These are phyloP conservation scores for Kuschelorhynchus macadamiae DNA, from an alignment of 2,888 invertebrate species.

Conservation along the genomic window DNA sequence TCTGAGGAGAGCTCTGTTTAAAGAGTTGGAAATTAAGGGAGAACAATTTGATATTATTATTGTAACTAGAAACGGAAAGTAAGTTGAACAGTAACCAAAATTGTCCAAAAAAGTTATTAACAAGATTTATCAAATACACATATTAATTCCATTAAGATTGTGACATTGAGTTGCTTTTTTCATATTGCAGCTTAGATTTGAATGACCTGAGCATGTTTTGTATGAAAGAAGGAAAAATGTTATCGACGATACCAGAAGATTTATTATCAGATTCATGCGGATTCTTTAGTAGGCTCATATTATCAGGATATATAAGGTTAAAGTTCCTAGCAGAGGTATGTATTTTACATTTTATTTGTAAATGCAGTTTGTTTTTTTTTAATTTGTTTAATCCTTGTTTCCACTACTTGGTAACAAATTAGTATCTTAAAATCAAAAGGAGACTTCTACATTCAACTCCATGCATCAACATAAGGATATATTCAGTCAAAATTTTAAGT, in stretches of 20 bases:
- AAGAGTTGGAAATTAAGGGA: slow-evolving; percentile 62
- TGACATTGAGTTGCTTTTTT: too few relatives aligned
- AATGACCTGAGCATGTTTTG: slow-evolving; percentile 59
- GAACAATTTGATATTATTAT: slow-evolving; percentile 64
- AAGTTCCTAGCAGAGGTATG: slow-evolving; percentile 68
- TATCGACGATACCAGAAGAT: slow-evolving; percentile 70
- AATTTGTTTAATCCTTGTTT: too few relatives aligned
- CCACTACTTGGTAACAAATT: too few relatives aligned
- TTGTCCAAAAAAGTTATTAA: background rate
- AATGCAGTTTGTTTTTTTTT: too few relatives aligned
- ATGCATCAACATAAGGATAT: too few relatives aligned
- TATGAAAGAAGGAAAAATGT: slow-evolving; percentile 58
- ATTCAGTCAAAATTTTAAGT: too few relatives aligned
- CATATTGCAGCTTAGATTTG: slow-evolving; percentile 53
- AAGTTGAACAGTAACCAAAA: background rate
- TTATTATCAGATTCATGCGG: slow-evolving; percentile 72
- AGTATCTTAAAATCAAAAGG: too few relatives aligned
- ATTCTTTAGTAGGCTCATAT: slow-evolving; percentile 65
- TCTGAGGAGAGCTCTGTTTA: slow-evolving; percentile 40
- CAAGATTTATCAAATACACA: too few relatives aligned
- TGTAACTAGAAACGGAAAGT: slow-evolving; percentile 57
- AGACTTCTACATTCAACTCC: too few relatives aligned
- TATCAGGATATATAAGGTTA: slow-evolving; percentile 68
- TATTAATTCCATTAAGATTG: too few relatives aligned
- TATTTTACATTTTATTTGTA: background rate